These are phyloP conservation scores for Eupsittula cactorum DNA, from an alignment of 2,113 vertebrate species.

Conservation along the genomic window DNA sequence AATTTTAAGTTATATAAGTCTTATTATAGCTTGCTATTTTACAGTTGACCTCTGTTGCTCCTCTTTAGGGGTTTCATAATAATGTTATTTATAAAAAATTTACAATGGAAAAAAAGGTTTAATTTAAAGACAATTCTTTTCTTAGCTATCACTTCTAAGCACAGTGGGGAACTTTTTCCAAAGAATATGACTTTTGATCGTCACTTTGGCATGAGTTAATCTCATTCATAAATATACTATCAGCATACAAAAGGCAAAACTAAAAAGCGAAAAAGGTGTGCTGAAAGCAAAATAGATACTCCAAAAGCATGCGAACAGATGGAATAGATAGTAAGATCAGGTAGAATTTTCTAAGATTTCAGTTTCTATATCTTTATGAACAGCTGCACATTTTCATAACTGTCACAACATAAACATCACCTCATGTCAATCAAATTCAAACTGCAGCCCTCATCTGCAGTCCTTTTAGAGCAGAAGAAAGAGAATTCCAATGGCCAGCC, in stretches of 20 bases:
- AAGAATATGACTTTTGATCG: background rate
- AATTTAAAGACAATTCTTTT: background rate
- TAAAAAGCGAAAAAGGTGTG: background rate
- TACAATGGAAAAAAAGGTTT: background rate
- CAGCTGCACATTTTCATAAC: conserved; percentile 51
- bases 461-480: background rate
- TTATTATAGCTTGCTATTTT: background rate
- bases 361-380: conserved; percentile 4
- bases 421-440: conserved; percentile 8
- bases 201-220: background rate
- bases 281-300: background rate
- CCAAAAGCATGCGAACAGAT: background rate
- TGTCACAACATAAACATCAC: conserved; percentile 34
- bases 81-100: background rate
- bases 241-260: background rate
- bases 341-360: conserved; percentile 26
- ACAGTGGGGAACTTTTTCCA: background rate
- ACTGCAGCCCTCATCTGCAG: background rate
- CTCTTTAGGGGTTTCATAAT: background rate
- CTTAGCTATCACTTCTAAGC: background rate
- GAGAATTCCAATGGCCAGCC: background rate
- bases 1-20: background rate
- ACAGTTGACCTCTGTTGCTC: background rate
- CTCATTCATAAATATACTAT: background rate
- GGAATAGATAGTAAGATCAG: background rate